Conservation (phyloP, 2,113 vertebrate species). For the Thinocorus orbignyianus region DNA sequence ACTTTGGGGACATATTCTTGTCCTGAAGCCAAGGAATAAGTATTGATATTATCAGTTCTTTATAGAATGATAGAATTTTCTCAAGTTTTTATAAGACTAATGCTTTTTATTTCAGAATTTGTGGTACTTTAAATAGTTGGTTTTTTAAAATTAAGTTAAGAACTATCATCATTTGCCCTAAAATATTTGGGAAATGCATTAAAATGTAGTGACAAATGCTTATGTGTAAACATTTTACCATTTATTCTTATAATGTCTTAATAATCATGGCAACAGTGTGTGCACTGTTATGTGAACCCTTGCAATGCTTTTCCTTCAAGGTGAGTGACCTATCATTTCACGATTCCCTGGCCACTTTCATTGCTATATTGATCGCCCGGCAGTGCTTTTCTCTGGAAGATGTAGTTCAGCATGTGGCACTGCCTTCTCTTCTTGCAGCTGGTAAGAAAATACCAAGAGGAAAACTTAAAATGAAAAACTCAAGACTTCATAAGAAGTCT, state of each 20-base stretch:
- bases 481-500: neutral
- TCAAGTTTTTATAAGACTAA: neutral
- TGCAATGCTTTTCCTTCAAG: constrained; percentile 58
- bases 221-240: neutral
- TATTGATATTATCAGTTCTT: neutral
- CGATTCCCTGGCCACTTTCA: constrained; percentile 79
- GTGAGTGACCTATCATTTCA: constrained; percentile 82
- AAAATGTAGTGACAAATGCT: neutral
- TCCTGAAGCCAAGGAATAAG: neutral
- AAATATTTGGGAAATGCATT: neutral
- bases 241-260: neutral
- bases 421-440: constrained; percentile 80
- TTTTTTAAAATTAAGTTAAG: neutral
- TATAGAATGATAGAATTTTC: neutral
- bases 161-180: neutral
- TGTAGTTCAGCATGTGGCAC: constrained; percentile 75
- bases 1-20: rapidly evolving
- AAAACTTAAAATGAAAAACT: neutral
- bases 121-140: neutral
- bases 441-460: constrained; percentile 35
- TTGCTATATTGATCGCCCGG: constrained; percentile 76
- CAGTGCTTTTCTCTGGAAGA: constrained; percentile 82
- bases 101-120: neutral
- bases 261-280: neutral
- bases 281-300: neutral